phyloP scores from a whole-genome alignment of 2,113 vertebrate species.

The Pandion haliaetus region DNA sequence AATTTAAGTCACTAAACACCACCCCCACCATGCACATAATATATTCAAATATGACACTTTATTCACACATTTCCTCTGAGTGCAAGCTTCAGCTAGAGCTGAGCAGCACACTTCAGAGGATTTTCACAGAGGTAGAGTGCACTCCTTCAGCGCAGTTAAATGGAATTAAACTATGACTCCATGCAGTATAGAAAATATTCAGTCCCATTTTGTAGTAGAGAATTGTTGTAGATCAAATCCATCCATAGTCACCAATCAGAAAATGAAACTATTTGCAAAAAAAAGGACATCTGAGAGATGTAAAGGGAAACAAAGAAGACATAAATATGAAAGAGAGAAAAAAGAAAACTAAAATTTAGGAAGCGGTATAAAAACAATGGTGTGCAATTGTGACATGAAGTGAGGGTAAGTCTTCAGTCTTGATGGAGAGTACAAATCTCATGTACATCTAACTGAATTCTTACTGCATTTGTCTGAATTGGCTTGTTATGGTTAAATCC shows the following conservation, averaged over 20 bases:
- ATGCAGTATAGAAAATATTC: neutral
- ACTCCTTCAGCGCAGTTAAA: neutral
- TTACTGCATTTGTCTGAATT: neutral
- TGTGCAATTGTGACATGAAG: neutral
- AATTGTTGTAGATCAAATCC: neutral
- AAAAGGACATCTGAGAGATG: neutral
- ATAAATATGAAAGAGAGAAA: neutral
- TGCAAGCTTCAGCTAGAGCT: neutral
- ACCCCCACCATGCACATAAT: neutral
- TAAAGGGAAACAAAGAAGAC: neutral
- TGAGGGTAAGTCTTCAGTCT: neutral
- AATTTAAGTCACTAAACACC: neutral
- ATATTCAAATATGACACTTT: neutral
- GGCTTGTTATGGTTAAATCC: neutral
- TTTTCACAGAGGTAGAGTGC: neutral
- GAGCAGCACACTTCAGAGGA: neutral
- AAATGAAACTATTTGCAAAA: rapidly evolving
- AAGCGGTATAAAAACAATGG: neutral
- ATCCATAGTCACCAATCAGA: neutral
- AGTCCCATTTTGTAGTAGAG: neutral
- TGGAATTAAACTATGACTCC: neutral
- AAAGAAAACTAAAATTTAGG: neutral
- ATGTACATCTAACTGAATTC: neutral
- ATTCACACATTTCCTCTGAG: neutral
- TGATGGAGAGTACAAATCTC: neutral